Evolutionary conservation across 2,113 vertebrate species (phyloP), one percentile per base, ranked within the genome.

Genomic region (Heterocephalus glaber): DNA sequence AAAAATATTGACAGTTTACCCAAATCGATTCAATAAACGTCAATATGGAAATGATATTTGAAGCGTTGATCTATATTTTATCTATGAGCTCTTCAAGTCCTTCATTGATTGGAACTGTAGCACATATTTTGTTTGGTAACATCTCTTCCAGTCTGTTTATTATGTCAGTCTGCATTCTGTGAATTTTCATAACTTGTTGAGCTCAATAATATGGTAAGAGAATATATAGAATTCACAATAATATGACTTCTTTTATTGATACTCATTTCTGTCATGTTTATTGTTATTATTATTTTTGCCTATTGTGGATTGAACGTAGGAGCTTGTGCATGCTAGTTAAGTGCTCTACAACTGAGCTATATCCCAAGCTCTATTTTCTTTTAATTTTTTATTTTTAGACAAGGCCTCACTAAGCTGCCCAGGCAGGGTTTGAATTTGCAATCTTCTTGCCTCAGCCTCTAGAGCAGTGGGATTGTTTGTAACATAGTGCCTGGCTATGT

Each of bases 181-280:
- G 41, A 82, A 13, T 95, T 84, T 84, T 81, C n/a, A 13, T 84
- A 92, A 95, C 56, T 80, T 95, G 17, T 41, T 89, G 63, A 92
- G 95, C 72, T 92, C 82, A 70, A 16, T 38, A 77, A 19, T 77
- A 60, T 95, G 41, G 5, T 61, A 65, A 88, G 49, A 92, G 28
- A 16, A 58, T 49, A 86, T 19, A 52, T 35, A 86, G n/a, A 61
- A 90, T 79, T 94, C 41, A 88, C 44, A 96, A n/a, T 72, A 33
- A 56, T 89, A 79, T n/a, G 26, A 35, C 13, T 87, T 95, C 81
- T 88, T 35, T 52, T 86, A 72, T 33, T 77, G 41, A 41, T 65
- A 74, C 44, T 44, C 19, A 56, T 61, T 54, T 24, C 11, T 26
- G 13, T 89, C 17, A 19, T 61, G 38, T 54, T 89, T 86, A 19